Percentiles rank a stretch among this genome's conserved stretches.
These are phyloP conservation scores for Anoplopoma fimbria DNA, from an alignment of 2,113 vertebrate genomes.

Conservation along the genomic window DNA sequence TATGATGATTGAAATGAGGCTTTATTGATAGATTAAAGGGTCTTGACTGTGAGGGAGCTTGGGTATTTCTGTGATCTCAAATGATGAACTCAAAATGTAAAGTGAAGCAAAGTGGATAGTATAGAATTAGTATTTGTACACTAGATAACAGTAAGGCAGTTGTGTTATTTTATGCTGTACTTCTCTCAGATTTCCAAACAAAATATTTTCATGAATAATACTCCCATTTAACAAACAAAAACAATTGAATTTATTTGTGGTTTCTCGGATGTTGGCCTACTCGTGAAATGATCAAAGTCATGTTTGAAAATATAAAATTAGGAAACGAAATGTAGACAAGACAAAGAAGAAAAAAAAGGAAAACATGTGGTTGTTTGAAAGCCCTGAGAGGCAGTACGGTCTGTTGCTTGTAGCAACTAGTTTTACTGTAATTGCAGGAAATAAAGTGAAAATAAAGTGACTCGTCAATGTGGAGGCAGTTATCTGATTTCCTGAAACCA, in stretches of 20 bases:
- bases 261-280: too few relatives aligned
- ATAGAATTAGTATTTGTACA: neutral
- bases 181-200: neutral
- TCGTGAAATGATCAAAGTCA: too few relatives aligned
- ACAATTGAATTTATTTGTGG: too few relatives aligned
- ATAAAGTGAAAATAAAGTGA: neutral
- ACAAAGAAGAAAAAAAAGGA: neutral
- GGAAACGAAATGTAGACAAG: neutral
- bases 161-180: neutral
- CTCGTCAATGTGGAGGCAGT: constrained; percentile 35
- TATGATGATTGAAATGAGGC: neutral
- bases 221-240: too few relatives aligned
- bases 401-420: neutral
- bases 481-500: neutral
- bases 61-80: too few relatives aligned
- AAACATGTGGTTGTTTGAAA: neutral
- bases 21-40: neutral
- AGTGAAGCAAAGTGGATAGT: neutral
- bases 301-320: too few relatives aligned
- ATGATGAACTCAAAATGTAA: neutral
- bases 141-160: too few relatives aligned
- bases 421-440: constrained; percentile 1
- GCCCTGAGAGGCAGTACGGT: neutral
- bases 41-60: neutral
- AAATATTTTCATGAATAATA: too few relatives aligned